Percentiles rank a stretch among this genome's conserved stretches.
phyloP scores from a whole-genome alignment of 2,113 vertebrate genomes.

The Apodemus speciosus region DNA sequence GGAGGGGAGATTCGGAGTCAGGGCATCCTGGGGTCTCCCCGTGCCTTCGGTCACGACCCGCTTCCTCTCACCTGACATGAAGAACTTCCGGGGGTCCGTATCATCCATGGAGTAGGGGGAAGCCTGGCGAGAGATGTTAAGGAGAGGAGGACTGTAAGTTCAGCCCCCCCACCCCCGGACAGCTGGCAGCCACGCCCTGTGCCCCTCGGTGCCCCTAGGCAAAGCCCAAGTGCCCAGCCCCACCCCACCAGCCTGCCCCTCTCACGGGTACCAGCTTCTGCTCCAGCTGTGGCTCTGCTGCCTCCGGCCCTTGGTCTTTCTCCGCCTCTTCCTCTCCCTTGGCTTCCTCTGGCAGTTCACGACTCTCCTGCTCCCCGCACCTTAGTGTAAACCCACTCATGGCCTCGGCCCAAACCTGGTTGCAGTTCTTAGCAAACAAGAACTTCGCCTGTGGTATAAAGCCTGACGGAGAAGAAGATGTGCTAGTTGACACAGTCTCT shows the following conservation, averaged over 20 bases:
- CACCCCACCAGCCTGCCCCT: background rate
- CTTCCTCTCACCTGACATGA: conserved; percentile 87
- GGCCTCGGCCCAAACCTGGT: conserved; percentile 81
- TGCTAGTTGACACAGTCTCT: background rate
- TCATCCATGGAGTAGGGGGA: conserved; percentile 87
- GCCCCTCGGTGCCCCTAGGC: background rate
- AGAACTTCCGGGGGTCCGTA: conserved; percentile 86
- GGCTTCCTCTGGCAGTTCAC: background rate
- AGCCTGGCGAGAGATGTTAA: conserved; percentile 67
- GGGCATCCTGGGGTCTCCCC: background rate
- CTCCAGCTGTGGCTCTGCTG: background rate
- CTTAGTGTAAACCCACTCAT: conserved; percentile 75
- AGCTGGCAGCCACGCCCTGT: background rate
- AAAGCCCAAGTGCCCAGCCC: too few species aligned
- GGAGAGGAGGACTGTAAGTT: background rate
- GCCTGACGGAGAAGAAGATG: conserved; percentile 65
- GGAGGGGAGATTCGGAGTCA: background rate
- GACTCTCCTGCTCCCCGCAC: background rate
- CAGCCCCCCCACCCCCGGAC: background rate
- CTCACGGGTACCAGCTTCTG: conserved; percentile 65
- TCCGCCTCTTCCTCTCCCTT: background rate
- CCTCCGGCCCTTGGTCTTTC: background rate
- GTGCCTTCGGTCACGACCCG: background rate
- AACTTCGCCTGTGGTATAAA: conserved; percentile 85
- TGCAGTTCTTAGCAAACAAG: conserved; percentile 86